Base-by-base conservation (phyloP, 2,797 vertebrate species). In the Threskiornis aethiopicus region DNA sequence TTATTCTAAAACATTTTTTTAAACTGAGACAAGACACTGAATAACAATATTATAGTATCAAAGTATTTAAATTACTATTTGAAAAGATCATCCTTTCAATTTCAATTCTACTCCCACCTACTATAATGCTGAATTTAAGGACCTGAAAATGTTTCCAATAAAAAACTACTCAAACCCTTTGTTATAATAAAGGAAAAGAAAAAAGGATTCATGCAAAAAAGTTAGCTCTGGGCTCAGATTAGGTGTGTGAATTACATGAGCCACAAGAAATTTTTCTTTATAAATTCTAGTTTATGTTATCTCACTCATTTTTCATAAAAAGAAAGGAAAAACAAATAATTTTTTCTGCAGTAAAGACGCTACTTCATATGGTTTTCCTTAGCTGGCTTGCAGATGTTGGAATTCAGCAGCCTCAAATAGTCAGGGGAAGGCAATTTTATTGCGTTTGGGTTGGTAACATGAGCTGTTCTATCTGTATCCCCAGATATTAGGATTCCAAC, bases 161-260 rank as follows among this genome's bases (percentile, higher is more conserved):
- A 47, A 37, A 54, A 64, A 28, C 7, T n/a, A 42, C 4, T 73
- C 14, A 57, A 71, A 61, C 0, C 0, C 0, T 9, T 41, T 72
- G 8, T 10, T 58, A 31, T 21, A 37, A 28, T 28, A 35, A 55
- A 65, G 5, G 7, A 70, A 66, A 77, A 75, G 2, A 21, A 57
- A 61, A 55, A 15, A 59, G 0, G 0, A 42, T 71, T 86, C 92
- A 37, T 57, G 13, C 2, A 72, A 85, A 84, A 46, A 65, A 49
- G 1, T 44, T 49, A 35, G 3, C 16, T 77, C 18, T 73, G 5
- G 1, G 4, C 16, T 84, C 11, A 78, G 42, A 81, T 54, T 76
- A 61, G 14, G 2, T 58, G 1, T 89, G 16, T 55, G 16, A 90
- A 73, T 77, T 77, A 52, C 29, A 39, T 29, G 17, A 49, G 3